Base-by-base conservation (phyloP, 2,113 vertebrate species). In the Colinus virginianus region DNA sequence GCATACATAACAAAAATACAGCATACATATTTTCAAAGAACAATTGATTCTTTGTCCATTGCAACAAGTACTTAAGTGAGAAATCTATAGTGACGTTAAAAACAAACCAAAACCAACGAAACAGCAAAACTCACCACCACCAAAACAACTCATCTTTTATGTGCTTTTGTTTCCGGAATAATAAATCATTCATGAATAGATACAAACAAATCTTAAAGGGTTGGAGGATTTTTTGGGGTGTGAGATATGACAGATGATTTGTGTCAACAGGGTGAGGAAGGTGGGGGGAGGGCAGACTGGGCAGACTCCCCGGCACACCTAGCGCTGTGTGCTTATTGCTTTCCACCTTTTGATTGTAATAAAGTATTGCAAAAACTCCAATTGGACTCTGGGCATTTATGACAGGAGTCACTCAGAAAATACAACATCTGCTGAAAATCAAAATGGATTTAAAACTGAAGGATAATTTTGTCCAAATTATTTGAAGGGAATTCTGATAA, bases 131-230 rank as follows among this genome's bases (percentile, higher is more conserved):
- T 78, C 51, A 53, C 8, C 26, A 7, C 18, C 55, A 76, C 8
- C 68, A 58, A 72, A 90, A 51, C 67, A 84, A 49, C 36, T 90
- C 62, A 84, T 87, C 58, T 48, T 95, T 87, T 42, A 76, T 66
- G n/a, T 40, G n/a, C 66, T 72, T 78, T 89, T 88, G 75, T 70
- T 87, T 96, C 87, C 89, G 45, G 38, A 93, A 90, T 81, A 92
- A 88, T 87, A 88, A 76, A 62, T 89, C 49, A 74, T 92, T 95
- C n/a, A 84, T 74, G 32, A 86, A 23, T 77, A 49, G 30, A 85
- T 66, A 89, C 11, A 90, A 93, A 78, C 23, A 66, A 92, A 75
- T 88, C 56, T 71, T 71, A 87, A 82, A 82, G 63, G 18, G 16
- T 20, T 80, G 15, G 9, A 1, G 2, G 43, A 22, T n/a, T 18